A percentile compares a stretch with the other conserved stretches of the same genome.
Evolutionary conservation across 2,113 vertebrate genomes (phyloP).

Genomic region (Pterocles gutturalis): DNA sequence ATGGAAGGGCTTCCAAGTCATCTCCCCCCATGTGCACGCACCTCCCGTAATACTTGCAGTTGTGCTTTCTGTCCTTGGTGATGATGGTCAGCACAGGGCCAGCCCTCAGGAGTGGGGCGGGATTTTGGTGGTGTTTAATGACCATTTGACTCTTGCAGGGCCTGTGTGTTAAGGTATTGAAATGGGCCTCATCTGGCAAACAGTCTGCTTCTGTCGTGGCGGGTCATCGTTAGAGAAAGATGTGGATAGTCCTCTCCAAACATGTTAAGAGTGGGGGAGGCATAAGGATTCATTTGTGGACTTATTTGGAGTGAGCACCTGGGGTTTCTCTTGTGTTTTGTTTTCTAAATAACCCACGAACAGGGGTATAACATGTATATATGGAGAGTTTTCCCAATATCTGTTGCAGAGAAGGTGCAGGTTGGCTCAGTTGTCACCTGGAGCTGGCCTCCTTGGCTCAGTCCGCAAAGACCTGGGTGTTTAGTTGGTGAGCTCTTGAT

Average conservation of each 20-base stretch:
- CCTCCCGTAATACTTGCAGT: too few relatives aligned
- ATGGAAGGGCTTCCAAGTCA: neutral
- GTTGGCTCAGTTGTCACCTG: neutral
- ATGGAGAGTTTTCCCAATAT: rapidly evolving
- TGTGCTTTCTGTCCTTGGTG: neutral
- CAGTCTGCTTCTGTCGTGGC: neutral
- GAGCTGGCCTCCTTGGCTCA: neutral
- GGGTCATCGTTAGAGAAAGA: neutral
- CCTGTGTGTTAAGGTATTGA: neutral
- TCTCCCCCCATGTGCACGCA: rapidly evolving
- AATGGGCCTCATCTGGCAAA: neutral
- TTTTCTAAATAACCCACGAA: neutral
- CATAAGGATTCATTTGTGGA: neutral
- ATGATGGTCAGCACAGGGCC: neutral
- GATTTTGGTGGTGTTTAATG: neutral
- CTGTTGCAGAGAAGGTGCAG: neutral
- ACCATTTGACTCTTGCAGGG: neutral
- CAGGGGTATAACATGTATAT: rapidly evolving
- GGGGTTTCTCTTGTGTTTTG: neutral
- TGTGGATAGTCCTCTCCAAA: neutral
- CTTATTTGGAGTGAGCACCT: neutral
- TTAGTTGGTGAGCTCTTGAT: neutral
- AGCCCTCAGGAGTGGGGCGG: neutral
- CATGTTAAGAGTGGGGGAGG: neutral
- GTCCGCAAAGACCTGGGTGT: neutral